Evolutionary conservation across 2,888 invertebrate species (phyloP).

Genomic region (Crocallis elinguaria): DNA sequence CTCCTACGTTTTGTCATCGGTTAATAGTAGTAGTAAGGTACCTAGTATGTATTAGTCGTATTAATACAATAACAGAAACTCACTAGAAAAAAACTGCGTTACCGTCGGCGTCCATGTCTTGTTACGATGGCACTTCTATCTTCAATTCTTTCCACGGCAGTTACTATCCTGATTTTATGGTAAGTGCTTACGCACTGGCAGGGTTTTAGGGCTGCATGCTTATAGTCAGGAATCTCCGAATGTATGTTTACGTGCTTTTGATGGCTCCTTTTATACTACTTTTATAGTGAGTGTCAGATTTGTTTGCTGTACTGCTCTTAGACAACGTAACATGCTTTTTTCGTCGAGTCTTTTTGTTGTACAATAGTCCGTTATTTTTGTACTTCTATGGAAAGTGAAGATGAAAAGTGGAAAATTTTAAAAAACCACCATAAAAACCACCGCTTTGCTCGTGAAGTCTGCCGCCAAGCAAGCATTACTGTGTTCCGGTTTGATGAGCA

Average conservation of each 20-base stretch:
- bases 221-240: slow-evolving; percentile 36
- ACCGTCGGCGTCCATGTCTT: too few relatives aligned
- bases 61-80: too few relatives aligned
- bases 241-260: slow-evolving; percentile 40
- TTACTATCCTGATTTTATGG: slow-evolving; percentile 58
- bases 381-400: too few relatives aligned
- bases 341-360: not conserved
- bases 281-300: slow-evolving; percentile 23
- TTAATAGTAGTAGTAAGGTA: too few relatives aligned
- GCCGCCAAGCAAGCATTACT: too few relatives aligned
- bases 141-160: slow-evolving; percentile 13
- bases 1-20: too few relatives aligned
- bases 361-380: too few relatives aligned
- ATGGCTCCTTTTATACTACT: slow-evolving; percentile 32
- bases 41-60: too few relatives aligned
- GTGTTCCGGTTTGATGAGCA: too few relatives aligned
- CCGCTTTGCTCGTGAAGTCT: too few relatives aligned
- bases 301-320: slow-evolving; percentile 7
- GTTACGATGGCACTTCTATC: slow-evolving; percentile 8
- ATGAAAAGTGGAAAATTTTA: too few relatives aligned
- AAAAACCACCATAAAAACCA: too few relatives aligned
- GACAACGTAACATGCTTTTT: not conserved
- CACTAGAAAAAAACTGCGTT: not conserved
- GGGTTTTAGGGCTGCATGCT: slow-evolving; percentile 36
- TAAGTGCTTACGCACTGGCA: slow-evolving; percentile 63